A percentile compares a stretch with the other conserved stretches of the same genome.
Evolutionary conservation across 1,140 invertebrate genomes (phyloP).

Genomic region (Drosophila nebulosa): DNA sequence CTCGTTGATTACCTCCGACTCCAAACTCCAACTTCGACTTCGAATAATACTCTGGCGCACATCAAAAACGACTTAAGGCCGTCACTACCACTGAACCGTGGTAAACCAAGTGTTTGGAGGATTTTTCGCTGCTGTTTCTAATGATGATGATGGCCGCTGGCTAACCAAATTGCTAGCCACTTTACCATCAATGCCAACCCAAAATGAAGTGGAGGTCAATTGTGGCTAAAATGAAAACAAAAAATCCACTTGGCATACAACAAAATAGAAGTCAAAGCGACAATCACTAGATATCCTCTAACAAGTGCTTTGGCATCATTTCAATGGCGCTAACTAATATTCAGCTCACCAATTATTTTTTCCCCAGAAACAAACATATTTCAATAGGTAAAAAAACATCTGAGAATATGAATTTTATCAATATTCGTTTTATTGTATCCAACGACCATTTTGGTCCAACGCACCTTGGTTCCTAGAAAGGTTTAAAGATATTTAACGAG

Average conservation of each 20-base stretch:
- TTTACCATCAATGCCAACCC: slow-evolving; percentile 1
- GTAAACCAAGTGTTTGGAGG: slow-evolving; percentile 35
- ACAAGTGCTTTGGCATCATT: no score
- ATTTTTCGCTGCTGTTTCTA: slow-evolving; percentile 58
- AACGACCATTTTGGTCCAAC: no score
- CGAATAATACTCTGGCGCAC: slow-evolving; percentile 7
- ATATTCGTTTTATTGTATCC: no score
- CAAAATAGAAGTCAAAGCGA: not conserved
- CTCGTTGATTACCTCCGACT: slow-evolving; percentile 7
- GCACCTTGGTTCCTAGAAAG: no score
- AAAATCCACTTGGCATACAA: not conserved
- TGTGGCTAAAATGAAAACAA: not conserved
- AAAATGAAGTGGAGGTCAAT: not conserved
- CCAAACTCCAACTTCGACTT: not conserved
- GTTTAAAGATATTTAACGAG: no score
- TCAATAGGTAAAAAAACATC: no score
- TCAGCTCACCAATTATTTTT: no score
- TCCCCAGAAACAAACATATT: no score
- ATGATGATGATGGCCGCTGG: slow-evolving; percentile 50
- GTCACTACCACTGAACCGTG: slow-evolving; percentile 3
- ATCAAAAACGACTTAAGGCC: slow-evolving; percentile 60
- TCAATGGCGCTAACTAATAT: no score
- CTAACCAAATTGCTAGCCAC: not conserved
- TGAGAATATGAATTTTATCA: no score
- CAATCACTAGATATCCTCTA: no score